These are phyloP conservation scores for Rousettus leschenaultii DNA, from an alignment of 2,113 vertebrate genomes.

Conservation along the genomic window DNA sequence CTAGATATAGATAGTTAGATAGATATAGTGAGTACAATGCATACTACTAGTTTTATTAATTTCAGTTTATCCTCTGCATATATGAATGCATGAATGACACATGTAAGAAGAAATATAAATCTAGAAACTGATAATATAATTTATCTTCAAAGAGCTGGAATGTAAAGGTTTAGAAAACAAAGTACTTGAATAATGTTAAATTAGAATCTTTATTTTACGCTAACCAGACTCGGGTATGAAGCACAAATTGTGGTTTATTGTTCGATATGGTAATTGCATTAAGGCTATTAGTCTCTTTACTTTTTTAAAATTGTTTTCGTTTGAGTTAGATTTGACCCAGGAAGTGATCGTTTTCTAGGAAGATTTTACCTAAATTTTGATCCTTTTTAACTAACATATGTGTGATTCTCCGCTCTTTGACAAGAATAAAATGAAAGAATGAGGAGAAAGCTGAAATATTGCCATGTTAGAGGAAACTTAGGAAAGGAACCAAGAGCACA, in stretches of 20 bases:
- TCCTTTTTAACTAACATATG: conserved; percentile 65
- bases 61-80: background rate
- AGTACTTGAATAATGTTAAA: conserved; percentile 65
- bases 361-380: conserved; percentile 70
- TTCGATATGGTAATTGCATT: conserved; percentile 77
- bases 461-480: background rate
- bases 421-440: background rate
- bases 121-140: background rate
- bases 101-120: background rate
- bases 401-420: background rate
- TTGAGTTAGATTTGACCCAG: conserved; percentile 69
- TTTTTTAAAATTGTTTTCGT: conserved; percentile 48
- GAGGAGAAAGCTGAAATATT: background rate
- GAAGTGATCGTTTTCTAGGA: conserved; percentile 65
- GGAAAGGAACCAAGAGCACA: background rate
- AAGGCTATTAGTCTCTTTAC: conserved; percentile 72
- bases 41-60: background rate
- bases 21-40: background rate
- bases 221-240: conserved; percentile 75
- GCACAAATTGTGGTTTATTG: conserved; percentile 69
- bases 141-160: background rate
- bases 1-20: background rate
- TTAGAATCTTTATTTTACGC: conserved; percentile 70
- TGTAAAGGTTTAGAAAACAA: conserved; percentile 66
- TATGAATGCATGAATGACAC: background rate